Evolutionary conservation across 2,888 invertebrate genomes (phyloP).

Genomic region (Drosophila neoperkinsi): DNA sequence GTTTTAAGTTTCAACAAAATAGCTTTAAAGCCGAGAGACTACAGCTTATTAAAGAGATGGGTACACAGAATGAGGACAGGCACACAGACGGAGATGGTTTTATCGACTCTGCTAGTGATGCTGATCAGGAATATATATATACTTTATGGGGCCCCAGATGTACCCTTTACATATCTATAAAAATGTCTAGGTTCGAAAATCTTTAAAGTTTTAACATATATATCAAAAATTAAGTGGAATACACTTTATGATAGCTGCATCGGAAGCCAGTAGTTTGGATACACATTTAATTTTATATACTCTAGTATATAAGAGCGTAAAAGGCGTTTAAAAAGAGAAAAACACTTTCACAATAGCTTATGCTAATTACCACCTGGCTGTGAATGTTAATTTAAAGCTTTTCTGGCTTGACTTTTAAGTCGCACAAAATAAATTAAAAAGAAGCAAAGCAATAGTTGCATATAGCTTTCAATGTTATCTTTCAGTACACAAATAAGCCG

Average conservation of each 20-base stretch:
- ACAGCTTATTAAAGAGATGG: neutral
- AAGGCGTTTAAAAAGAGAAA: neutral
- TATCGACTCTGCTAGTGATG: neutral
- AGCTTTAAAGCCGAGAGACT: neutral
- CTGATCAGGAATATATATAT: neutral
- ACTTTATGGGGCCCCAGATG: neutral
- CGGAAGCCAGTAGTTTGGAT: neutral
- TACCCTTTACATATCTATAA: neutral
- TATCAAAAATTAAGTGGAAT: neutral
- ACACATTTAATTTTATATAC: neutral
- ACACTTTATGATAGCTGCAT: neutral
- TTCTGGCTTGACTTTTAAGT: neutral
- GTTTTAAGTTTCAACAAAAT: neutral
- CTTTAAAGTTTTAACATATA: neutral
- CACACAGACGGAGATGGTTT: neutral
- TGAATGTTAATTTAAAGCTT: neutral
- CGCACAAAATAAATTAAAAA: neutral
- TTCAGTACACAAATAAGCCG: neutral
- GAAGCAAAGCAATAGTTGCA: neutral
- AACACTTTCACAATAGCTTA: neutral
- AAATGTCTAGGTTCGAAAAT: neutral
- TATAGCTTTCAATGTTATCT: neutral
- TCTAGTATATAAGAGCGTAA: neutral
- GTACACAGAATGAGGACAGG: neutral
- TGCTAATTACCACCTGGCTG: neutral